Percentiles rank a stretch among this genome's conserved stretches.
Conservation (phyloP, 2,888 invertebrate species). For the Eupithecia tripunctaria region DNA sequence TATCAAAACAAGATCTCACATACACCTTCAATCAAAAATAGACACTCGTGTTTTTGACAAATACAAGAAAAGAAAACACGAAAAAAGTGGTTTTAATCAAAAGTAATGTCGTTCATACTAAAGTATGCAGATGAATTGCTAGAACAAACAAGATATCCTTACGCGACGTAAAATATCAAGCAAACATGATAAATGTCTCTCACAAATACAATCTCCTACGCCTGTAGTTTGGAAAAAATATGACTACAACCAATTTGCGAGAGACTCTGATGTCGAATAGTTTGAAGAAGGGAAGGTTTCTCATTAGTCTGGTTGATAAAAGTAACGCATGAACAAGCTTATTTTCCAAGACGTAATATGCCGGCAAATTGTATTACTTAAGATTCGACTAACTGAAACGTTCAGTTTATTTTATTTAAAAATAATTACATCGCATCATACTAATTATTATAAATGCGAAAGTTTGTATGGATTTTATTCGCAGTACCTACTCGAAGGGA, state of each 20-base stretch:
- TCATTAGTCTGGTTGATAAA: neutral
- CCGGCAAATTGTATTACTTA: neutral
- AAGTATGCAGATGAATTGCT: constrained; percentile 5
- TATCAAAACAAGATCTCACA: neutral
- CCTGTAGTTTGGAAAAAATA: constrained; percentile 13
- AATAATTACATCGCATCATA: too few species aligned
- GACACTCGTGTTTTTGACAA: neutral
- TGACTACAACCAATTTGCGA: constrained; percentile 15
- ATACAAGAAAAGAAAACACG: neutral
- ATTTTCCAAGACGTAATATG: neutral
- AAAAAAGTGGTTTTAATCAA: constrained; percentile 12
- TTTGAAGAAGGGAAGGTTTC: neutral
- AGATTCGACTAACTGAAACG: too few species aligned
- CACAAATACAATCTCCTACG: constrained; percentile 7
- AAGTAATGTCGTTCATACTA: neutral
- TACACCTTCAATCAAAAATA: neutral
- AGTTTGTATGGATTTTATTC: too few species aligned
- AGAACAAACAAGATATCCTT: constrained; percentile 9
- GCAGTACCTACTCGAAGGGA: too few species aligned
- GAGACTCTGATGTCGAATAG: constrained; percentile 6
- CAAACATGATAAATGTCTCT: constrained; percentile 22
- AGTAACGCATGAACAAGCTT: neutral
- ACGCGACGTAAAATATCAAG: constrained; percentile 8
- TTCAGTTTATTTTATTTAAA: too few species aligned
- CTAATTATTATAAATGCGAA: too few species aligned